Evolutionary conservation across 2,113 vertebrate species (phyloP).

Genomic region (Oxyura jamaicensis): DNA sequence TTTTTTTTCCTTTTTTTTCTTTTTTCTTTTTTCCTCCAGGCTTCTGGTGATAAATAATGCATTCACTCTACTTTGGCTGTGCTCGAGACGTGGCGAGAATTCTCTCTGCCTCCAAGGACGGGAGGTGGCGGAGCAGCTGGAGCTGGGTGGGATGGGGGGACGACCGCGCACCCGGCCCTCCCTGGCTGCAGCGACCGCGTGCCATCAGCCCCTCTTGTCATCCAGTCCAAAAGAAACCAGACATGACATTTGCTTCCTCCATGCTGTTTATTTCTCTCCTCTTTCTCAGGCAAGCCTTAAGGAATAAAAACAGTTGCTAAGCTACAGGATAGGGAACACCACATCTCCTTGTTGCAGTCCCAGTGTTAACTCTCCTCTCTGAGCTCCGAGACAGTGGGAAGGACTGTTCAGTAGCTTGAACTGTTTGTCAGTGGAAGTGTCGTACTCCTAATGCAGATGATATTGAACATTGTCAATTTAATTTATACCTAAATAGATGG

Average conservation of each 20-base stretch:
- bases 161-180: background rate
- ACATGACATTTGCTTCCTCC: slow-evolving; percentile 46
- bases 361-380: background rate
- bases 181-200: background rate
- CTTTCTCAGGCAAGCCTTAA: slow-evolving; percentile 8
- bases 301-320: slow-evolving; percentile 73
- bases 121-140: background rate
- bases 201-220: background rate
- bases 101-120: background rate
- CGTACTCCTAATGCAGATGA: background rate
- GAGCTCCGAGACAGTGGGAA: background rate
- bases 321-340: slow-evolving; percentile 20
- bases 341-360: background rate
- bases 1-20: background rate
- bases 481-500: background rate
- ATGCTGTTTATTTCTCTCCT: slow-evolving; percentile 34
- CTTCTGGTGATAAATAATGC: slow-evolving; percentile 56
- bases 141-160: background rate
- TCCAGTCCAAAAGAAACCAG: background rate
- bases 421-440: slow-evolving; percentile 2
- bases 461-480: background rate
- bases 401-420: background rate
- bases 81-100: background rate
- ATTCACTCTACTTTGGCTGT: slow-evolving; percentile 37
- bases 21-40: background rate